phyloP scores from a whole-genome alignment of 1,140 invertebrate genomes.

The Drosophila tropicalis region DNA sequence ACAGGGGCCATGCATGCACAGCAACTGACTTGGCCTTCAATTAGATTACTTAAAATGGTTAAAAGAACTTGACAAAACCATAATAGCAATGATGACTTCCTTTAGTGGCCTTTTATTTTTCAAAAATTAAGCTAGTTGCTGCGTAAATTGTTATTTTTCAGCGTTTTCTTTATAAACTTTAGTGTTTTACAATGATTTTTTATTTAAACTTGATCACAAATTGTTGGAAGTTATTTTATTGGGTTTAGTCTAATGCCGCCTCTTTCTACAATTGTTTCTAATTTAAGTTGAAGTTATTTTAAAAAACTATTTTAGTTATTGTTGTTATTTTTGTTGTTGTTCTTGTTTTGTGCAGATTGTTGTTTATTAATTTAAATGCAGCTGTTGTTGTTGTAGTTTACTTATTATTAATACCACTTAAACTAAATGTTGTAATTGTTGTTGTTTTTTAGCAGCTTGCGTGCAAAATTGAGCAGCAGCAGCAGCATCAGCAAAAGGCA shows the following conservation, averaged over 20 bases:
- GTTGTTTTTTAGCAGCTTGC: conserved; percentile 30
- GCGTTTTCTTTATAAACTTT: too few species aligned
- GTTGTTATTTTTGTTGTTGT: conserved; percentile 42
- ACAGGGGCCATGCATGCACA: not conserved
- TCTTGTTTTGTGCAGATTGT: conserved; percentile 49
- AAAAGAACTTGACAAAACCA: too few species aligned
- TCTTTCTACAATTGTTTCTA: not conserved
- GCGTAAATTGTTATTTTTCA: too few species aligned
- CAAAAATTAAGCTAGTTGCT: too few species aligned
- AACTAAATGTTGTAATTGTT: conserved; percentile 36
- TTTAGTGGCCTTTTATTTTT: too few species aligned
- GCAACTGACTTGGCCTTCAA: not conserved
- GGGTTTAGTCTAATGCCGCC: not conserved
- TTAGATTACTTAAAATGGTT: too few species aligned
- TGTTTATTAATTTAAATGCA: conserved; percentile 47
- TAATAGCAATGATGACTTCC: too few species aligned
- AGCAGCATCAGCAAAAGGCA: conserved; percentile 32
- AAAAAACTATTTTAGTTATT: conserved; percentile 35
- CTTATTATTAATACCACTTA: conserved; percentile 38
- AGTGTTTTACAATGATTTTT: too few species aligned
- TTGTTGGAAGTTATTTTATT: too few species aligned
- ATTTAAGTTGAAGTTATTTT: conserved; percentile 12
- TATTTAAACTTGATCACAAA: too few species aligned
- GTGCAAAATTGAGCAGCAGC: conserved; percentile 13
- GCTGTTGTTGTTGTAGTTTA: conserved; percentile 36